Evolutionary conservation across 2,888 invertebrate species (phyloP).

Genomic region (Halictus ligatus): DNA sequence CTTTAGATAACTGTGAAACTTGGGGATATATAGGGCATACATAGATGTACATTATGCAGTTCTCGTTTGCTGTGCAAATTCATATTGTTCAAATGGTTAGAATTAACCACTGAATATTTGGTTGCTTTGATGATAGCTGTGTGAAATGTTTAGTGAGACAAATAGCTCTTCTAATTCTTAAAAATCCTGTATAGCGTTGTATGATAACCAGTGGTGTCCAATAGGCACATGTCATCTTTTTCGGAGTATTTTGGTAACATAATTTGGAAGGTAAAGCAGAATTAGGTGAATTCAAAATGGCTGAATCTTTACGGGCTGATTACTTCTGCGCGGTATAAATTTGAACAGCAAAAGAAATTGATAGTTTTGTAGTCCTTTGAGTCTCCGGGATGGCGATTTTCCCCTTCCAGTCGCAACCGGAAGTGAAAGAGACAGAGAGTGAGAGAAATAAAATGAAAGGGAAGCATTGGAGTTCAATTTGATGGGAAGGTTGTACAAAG

Average conservation of each 20-base stretch:
- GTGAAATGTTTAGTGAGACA: too few relatives aligned
- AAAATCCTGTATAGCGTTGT: too few relatives aligned
- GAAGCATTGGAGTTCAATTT: background rate
- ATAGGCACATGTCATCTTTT: too few relatives aligned
- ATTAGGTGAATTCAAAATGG: too few relatives aligned
- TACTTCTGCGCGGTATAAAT: background rate
- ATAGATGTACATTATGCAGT: background rate
- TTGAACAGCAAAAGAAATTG: background rate
- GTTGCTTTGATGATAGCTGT: too few relatives aligned
- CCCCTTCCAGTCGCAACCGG: slow-evolving; percentile 12
- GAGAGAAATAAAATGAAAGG: background rate
- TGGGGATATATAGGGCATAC: background rate
- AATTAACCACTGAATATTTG: too few relatives aligned
- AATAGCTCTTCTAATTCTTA: too few relatives aligned
- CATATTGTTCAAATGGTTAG: background rate
- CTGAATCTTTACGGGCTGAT: too few relatives aligned
- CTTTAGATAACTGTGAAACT: background rate
- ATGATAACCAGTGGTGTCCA: too few relatives aligned
- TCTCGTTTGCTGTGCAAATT: background rate
- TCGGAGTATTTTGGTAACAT: too few relatives aligned
- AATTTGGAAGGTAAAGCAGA: too few relatives aligned
- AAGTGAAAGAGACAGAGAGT: background rate
- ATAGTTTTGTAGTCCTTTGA: background rate
- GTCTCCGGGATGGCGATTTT: background rate
- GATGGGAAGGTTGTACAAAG: slow-evolving; percentile 30